These are phyloP conservation scores for Rhagonycha fulva DNA, from an alignment of 2,888 invertebrate genomes.

Conservation along the genomic window DNA sequence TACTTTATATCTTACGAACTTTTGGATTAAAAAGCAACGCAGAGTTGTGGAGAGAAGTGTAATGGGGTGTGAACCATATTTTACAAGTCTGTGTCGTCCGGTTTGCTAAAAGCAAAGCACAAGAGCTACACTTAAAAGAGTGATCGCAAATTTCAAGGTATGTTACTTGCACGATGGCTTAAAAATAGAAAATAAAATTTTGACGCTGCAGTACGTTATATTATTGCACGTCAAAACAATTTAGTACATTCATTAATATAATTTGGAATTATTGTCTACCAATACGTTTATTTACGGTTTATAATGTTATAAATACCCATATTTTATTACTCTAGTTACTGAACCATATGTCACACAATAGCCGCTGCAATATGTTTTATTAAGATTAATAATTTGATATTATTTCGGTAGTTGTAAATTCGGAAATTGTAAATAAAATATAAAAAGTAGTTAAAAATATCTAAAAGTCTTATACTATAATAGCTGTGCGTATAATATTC, in stretches of 20 bases:
- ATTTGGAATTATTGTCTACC: neutral
- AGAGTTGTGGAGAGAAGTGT: slow-evolving; percentile 24
- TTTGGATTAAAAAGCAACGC: slow-evolving; percentile 33
- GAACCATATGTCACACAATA: neutral
- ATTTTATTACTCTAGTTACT: neutral
- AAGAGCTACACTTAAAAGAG: slow-evolving; percentile 16
- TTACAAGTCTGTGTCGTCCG: slow-evolving; percentile 18
- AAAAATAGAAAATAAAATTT: slow-evolving; percentile 10
- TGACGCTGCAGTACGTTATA: neutral
- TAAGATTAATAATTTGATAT: neutral
- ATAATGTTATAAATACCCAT: neutral
- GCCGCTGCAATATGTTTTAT: neutral
- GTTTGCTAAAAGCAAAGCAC: slow-evolving; percentile 18
- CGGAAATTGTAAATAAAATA: neutral
- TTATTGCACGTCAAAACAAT: neutral
- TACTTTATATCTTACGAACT: slow-evolving; percentile 2
- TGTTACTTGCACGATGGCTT: slow-evolving; percentile 13
- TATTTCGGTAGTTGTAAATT: too few relatives aligned
- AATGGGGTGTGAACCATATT: slow-evolving; percentile 28
- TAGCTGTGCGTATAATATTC: too few relatives aligned
- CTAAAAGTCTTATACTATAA: neutral
- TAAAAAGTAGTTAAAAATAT: neutral
- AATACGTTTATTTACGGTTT: neutral
- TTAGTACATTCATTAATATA: neutral
- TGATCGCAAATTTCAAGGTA: slow-evolving; percentile 15